These are phyloP conservation scores for Echeneis naucrates DNA, from an alignment of 2,797 vertebrate species.

Conservation along the genomic window DNA sequence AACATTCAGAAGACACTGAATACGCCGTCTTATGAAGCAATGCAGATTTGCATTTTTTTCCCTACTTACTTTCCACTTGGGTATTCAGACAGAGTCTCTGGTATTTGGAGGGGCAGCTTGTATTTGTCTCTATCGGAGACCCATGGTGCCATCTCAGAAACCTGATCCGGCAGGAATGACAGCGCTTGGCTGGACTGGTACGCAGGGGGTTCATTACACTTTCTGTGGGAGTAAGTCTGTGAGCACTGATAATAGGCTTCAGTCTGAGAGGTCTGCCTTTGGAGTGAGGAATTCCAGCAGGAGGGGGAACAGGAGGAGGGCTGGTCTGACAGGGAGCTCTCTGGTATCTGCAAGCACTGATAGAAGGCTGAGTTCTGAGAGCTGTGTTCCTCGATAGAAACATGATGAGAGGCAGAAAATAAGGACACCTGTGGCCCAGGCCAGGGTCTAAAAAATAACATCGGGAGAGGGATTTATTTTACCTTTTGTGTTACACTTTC, in stretches of 20 bases:
- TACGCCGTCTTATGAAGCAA: background rate
- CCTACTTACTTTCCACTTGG: constrained; percentile 56
- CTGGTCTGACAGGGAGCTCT: constrained; percentile 41
- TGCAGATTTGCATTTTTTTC: background rate
- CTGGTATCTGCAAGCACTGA: constrained; percentile 40
- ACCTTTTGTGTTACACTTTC: constrained; percentile 3
- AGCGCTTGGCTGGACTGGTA: constrained; percentile 37
- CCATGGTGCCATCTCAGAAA: constrained; percentile 23
- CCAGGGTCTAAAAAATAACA: constrained; percentile 26
- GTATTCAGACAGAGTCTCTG: constrained; percentile 16
- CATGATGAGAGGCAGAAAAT: constrained; percentile 1
- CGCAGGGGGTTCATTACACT: constrained; percentile 14
- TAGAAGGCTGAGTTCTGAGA: constrained; percentile 28
- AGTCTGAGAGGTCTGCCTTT: constrained; percentile 33
- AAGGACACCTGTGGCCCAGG: constrained; percentile 41
- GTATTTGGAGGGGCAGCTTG: constrained; percentile 33
- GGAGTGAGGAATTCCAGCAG: constrained; percentile 50
- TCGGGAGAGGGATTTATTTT: constrained; percentile 1
- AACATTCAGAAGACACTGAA: background rate
- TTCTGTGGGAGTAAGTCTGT: constrained; percentile 55
- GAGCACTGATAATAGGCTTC: constrained; percentile 46
- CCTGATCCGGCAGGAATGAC: constrained; percentile 35
- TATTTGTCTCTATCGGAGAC: constrained; percentile 10
- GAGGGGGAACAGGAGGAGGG: constrained; percentile 36
- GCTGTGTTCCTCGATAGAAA: constrained; percentile 29